Base-by-base conservation (phyloP, 2,797 vertebrate species). In the Leuciscus waleckii region DNA sequence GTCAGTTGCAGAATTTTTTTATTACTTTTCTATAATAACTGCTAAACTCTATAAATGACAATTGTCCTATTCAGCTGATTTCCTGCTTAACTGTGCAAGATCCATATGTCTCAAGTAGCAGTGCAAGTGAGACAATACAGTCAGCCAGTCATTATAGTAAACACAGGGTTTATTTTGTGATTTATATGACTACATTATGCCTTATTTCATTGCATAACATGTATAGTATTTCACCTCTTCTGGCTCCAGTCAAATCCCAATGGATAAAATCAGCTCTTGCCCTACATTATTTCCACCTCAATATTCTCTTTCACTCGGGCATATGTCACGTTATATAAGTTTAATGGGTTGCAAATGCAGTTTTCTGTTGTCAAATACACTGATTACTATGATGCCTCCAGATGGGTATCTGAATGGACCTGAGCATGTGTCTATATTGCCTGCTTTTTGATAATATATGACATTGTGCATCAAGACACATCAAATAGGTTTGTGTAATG, bases 191-290 rank as follows among this genome's bases (percentile, higher is more conserved):
- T 77, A 23, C 26, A 76, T 4, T 35, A 7, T 76, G 32, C 11
- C 19, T 51, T 54, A 37, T 35, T 32, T 14, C 2, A 56, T 56
- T 23, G 73, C 49, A 51, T 76, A 37, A 54, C 43, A 73, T 35
- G 17, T 16, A 65, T 14, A 65, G 5, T 3, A 17, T 61, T 77
- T 56, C 75, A 39, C 19, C 75, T 77, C 35, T 77, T 39, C 4
- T 4, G 73, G 49, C 46, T 13, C 26, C 43, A 74, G 26, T 32
- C 17, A 54, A 75, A 35, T 58, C 23, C 7, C 7, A 3, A 26
- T 37, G 21, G 75, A 58, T 77, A 26, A 77, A 77, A 77, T 56
- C 21, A 58, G 35, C 75, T 56, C 75, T 77, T 77, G 14, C 3
- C 75, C 75, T 77, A 77, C 51, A n/a, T 77, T 35, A 58, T 39